Conservation (phyloP, 2,113 vertebrate species). For the Xiphorhynchus elegans region DNA sequence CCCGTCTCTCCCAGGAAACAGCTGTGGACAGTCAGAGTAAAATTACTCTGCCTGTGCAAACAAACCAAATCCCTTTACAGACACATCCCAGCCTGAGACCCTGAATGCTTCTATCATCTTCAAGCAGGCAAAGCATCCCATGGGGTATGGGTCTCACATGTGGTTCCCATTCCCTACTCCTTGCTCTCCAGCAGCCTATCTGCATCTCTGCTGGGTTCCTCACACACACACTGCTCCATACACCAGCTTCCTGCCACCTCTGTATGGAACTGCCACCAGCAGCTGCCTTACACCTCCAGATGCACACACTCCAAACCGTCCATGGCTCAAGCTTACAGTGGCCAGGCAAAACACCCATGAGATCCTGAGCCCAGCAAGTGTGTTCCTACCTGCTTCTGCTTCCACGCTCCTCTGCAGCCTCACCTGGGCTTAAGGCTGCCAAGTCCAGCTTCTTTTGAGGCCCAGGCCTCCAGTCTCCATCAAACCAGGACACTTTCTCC, state of each 20-base stretch:
- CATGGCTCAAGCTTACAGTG: fast-evolving
- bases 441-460: neutral
- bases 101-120: neutral
- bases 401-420: neutral
- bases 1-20: neutral
- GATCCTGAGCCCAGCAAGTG: neutral
- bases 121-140: neutral
- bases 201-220: neutral
- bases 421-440: neutral
- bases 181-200: neutral
- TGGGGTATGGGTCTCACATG: neutral
- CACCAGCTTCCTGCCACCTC: neutral
- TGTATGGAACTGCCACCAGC: neutral
- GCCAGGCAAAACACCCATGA: neutral
- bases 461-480: neutral
- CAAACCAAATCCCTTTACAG: neutral
- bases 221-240: neutral
- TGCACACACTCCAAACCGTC: neutral
- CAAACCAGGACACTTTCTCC: neutral
- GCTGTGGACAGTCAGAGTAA: neutral
- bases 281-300: neutral
- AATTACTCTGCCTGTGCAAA: neutral
- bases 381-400: neutral
- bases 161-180: neutral
- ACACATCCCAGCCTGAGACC: neutral